Evolutionary conservation across 2,113 vertebrate genomes (phyloP).

Genomic region (Desmodus rotundus): DNA sequence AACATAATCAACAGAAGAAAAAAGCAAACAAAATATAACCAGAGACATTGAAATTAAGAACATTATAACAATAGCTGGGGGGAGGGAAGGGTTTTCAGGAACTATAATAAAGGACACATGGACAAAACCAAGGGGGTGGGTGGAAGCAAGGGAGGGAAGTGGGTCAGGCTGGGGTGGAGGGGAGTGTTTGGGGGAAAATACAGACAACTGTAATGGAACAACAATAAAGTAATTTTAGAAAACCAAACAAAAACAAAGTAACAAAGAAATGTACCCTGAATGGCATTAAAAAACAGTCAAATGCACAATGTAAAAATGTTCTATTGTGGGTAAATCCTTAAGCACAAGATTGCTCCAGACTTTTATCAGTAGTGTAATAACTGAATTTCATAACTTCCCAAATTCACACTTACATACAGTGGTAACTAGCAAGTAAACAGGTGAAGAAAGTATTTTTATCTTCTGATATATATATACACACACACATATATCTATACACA

Average conservation of each 20-base stretch:
- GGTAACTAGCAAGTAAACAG: background rate
- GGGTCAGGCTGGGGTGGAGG: no score
- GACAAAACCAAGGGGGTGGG: no score
- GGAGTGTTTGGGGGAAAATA: no score
- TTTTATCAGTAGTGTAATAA: background rate
- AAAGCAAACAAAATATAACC: no score
- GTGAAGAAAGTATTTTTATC: background rate
- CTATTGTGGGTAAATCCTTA: background rate
- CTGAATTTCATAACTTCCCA: background rate
- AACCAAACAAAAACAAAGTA: background rate
- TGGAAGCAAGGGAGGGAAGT: no score
- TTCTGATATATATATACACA: background rate
- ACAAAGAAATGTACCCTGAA: background rate
- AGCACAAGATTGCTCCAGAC: background rate
- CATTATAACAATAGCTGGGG: no score
- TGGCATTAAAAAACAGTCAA: background rate
- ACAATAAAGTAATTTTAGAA: no score
- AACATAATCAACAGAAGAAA: no score
- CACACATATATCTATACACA: background rate
- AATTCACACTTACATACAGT: background rate
- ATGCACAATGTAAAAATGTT: background rate
- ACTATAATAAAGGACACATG: no score
- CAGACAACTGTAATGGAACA: no score
- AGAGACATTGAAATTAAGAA: no score
- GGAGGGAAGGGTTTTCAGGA: no score